Evolutionary conservation across 2,888 invertebrate species (phyloP), one percentile per base, ranked within the genome.

Genomic region (Craniophora ligustri): DNA sequence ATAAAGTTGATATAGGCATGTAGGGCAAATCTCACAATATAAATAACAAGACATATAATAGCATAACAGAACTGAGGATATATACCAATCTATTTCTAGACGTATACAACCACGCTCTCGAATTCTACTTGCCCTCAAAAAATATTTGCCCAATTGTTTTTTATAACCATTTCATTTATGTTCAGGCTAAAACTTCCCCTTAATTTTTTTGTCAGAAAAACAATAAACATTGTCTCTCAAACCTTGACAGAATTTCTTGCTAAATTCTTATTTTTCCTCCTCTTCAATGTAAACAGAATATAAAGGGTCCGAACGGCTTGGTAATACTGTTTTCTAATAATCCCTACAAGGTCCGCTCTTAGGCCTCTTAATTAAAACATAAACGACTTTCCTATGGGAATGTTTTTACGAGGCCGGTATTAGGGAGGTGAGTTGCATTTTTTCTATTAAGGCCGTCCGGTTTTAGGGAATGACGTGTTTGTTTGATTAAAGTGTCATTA

Each of bases 301-400:
- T 75, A 81, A 75, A 78, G 70, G 76, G 65, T 67, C 65, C 67
- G 66, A 68, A 73, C 21, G 40, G 63, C 32, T 40, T 39, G 53
- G 76, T 75, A 81, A 70, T 84, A 79, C 78, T 78, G 80, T 83
- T 84, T 81, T 78, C 81, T 82, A 84, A 86, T 86, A 87, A 88
- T 79, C 81, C 81, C 69, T 54, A 69, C 78, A 75, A 81, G 78
- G 79, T 46, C 31, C 55, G 23, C 46, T 75, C 78, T 81, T 79
- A 78, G 68, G 75, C 59, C 75, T 76, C 82, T 85, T 88, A 88
- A 89, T 89, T 88, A 88, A 88, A 87, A 86, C 85, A 84, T 85
- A 85, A 88, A 87, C 83, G 86, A 83, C 81, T 86, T 86, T 79
- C 81, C 81, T 84, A 84, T 72, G 67, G 69, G 51, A 53, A 62